Evolutionary conservation across 2,797 vertebrate species (phyloP), one percentile per base, ranked within the genome.

Genomic region (Galago senegalensis): DNA sequence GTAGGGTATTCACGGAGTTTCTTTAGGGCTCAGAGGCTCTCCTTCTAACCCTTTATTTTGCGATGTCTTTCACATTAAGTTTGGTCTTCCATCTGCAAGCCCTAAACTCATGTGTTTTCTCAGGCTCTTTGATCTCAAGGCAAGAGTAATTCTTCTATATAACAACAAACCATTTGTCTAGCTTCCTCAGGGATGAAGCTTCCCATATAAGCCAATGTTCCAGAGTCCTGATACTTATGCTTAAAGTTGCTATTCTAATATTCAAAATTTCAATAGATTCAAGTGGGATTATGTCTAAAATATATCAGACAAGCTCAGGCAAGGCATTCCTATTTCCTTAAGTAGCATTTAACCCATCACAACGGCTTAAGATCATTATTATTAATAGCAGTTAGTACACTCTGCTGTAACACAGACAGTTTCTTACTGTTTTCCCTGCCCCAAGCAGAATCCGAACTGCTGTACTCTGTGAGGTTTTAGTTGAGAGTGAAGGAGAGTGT

Each of bases 261-360:
- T 90, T 93, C 31, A 96, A 53, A 84, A 58, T 40, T 85, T 88
- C 88, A 94, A 93, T 21, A 76, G 40, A 77, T 85, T 94, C 72
- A 83, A 84, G 70, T 56, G 80, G 14, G 86, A 94, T 91, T 92
- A 91, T 76, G 67, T 95, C 46, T 79, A 70, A 92, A 92, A 96
- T 70, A 61, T 6, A 67, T 79, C 86, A 87, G 56, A 65, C 53
- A 88, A 79, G 34, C n/a, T 94, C 70, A 70, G 60, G 49, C 29
- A 93, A n/a, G 29, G 43, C 21, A 63, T 58, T 88, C 60, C n/a
- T 43, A 70, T 94, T 94, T 88, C 53, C 23, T 94, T 93, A 91
- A 97, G 67, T 18, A 91, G 29, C 10, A 83, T 80, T 89, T 67
- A 89, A 88, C 9, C 53, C 20, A 43, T 67, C 37, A 46, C 53